Base-by-base conservation (phyloP, 2,113 vertebrate genomes). In the Thunnus maccoyii region DNA sequence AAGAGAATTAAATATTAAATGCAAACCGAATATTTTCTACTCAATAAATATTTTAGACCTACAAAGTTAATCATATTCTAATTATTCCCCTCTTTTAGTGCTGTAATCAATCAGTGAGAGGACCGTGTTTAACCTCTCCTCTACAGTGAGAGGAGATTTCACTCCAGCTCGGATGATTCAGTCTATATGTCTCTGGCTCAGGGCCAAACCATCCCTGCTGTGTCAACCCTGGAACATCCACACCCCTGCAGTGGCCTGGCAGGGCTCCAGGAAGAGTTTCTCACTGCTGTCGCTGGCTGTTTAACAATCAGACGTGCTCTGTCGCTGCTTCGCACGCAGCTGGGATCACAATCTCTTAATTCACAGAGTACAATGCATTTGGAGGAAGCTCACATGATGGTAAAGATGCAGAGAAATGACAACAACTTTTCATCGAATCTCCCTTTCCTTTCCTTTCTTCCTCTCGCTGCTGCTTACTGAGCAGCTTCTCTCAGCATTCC, bases 231-330 rank as follows among this genome's bases (percentile, higher is more conserved):
- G 78, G 67, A 86, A 57, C 75, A 72, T 82, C 72, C 65, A 76
- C 80, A 72, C 22, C 68, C 80, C 87, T 72, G 88, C 83, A 88
- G 80, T 48, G 86, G 68, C 41, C 87, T 89, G 91, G 82, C 83
- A 20, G 8, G 15, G 15, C 57, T 86, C 88, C 90, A 85, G 79
- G 61, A 72, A 10, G 80, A 65, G 66, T 66, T 82, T 72, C 72
- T 81, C 79, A 67, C 62, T 52, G 68, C 81, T 67, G 76, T 72
- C 36, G 14, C 89, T 62, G 65, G 27, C 64, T 80, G 62, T 76
- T 80, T 22, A 72, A 82, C 82, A 70, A 78, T 74, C 52, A 36
- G 0, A 58, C 17, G 62, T 0, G 4, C 80, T 30, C 27, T 50
- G 27, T 56, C 70, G 32, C n/a, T 82, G 9, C 30, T 44, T 63